Evolutionary conservation across 2,113 vertebrate species (phyloP).

Genomic region (Cyphomyrus plagiostoma): DNA sequence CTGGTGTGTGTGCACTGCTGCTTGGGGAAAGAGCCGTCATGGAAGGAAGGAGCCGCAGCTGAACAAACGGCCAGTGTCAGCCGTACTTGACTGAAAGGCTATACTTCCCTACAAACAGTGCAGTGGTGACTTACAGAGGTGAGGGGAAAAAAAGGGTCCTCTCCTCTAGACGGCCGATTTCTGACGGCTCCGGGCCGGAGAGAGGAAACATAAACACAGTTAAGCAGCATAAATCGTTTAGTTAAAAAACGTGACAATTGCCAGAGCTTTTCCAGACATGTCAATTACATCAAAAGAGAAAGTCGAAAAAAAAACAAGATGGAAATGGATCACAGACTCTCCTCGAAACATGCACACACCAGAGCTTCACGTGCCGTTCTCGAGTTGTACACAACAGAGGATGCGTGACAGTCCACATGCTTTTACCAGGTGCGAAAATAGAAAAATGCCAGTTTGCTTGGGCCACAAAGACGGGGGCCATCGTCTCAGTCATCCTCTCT

Average conservation of each 20-base stretch:
- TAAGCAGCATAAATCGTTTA: conserved; percentile 12
- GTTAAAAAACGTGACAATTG: conserved; percentile 3
- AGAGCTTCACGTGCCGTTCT: neutral
- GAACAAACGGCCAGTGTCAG: neutral
- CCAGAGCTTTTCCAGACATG: neutral
- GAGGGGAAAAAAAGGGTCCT: neutral
- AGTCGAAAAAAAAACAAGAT: conserved; percentile 23
- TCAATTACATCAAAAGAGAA: conserved; percentile 5
- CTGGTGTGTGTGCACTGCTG: neutral
- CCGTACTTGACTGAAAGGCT: neutral
- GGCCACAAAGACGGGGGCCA: conserved; percentile 15
- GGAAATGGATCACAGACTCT: conserved; percentile 40
- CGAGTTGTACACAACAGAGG: neutral
- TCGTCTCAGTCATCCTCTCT: conserved; percentile 21
- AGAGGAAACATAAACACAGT: neutral
- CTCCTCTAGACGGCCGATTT: neutral
- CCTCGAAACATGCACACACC: neutral
- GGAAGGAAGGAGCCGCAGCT: neutral
- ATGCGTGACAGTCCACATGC: neutral
- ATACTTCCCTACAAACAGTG: neutral
- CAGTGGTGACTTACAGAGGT: neutral
- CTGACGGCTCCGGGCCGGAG: neutral
- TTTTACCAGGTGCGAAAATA: neutral
- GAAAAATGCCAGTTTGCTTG: neutral
- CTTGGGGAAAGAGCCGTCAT: neutral